Conservation (phyloP, 37 sponge, comb jelly and placozoan genomes). For the Dysidea cf. avara region DNA sequence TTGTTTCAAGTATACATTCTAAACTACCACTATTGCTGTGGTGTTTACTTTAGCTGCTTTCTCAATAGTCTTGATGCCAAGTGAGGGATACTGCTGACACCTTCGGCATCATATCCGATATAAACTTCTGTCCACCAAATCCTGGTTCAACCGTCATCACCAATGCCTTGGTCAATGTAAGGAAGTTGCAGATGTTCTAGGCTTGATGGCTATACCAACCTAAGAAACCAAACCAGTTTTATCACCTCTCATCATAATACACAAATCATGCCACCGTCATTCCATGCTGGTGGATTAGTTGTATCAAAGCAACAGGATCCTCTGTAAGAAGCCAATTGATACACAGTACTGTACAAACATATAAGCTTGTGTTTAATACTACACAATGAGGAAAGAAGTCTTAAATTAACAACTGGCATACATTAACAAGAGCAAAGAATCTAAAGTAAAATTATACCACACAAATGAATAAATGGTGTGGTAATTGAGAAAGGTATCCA, state of each 20-base stretch:
- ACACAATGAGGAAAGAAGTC: too few relatives aligned
- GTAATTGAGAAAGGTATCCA: too few relatives aligned
- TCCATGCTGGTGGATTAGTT: conserved; percentile 63
- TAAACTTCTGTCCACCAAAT: conserved; percentile 99
- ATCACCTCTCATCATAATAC: too few relatives aligned
- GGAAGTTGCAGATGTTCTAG: conserved; percentile 82
- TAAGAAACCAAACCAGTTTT: too few relatives aligned
- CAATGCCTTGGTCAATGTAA: conserved; percentile 64
- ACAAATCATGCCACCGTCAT: conserved; percentile 96
- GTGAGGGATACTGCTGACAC: conserved; percentile 68
- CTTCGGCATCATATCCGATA: conserved; percentile 97
- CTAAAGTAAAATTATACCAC: too few relatives aligned
- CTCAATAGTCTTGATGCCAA: conserved; percentile 92
- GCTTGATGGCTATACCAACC: conserved; percentile 94
- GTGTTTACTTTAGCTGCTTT: conserved; percentile 67
- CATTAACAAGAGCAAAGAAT: too few relatives aligned
- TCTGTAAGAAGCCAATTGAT: conserved; percentile 15
- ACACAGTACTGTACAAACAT: too few relatives aligned
- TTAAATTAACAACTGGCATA: too few relatives aligned
- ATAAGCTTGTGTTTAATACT: too few relatives aligned
- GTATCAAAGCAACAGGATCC: conserved; percentile 68
- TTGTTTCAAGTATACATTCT: too few relatives aligned
- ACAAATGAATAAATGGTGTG: too few relatives aligned
- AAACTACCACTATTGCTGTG: too few relatives aligned
- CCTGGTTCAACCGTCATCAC: conserved; percentile 99